Conservation (phyloP, 2,888 invertebrate species). For the Cephus runcator region DNA sequence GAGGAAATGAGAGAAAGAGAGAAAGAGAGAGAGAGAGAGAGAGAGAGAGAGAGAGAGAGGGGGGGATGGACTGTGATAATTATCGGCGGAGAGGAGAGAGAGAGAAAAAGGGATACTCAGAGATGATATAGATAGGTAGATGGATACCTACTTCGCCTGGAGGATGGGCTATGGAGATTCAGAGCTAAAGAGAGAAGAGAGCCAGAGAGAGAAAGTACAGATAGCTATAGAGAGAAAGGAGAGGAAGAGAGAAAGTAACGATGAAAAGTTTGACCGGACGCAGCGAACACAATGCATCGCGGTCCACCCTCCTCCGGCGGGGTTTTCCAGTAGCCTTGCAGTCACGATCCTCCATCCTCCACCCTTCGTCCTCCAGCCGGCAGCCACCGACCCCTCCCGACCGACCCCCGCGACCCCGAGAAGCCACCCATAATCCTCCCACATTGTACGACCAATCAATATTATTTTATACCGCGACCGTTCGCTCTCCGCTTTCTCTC, state of each 20-base stretch:
- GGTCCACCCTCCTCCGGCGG: constrained; percentile 38
- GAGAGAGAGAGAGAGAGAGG: constrained; percentile 30
- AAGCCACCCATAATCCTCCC: constrained; percentile 56
- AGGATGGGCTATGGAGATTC: too few species aligned
- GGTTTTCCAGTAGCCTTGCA: too few species aligned
- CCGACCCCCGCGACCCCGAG: constrained; percentile 33
- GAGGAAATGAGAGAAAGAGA: constrained; percentile 37
- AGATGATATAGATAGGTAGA: neutral
- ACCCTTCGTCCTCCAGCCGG: constrained; percentile 5
- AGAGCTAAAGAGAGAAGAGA: constrained; percentile 18
- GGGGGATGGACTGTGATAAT: constrained; percentile 56
- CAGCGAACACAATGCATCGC: constrained; percentile 56
- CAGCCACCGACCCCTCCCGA: constrained; percentile 14
- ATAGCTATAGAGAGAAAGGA: constrained; percentile 12
- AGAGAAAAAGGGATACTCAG: constrained; percentile 18
- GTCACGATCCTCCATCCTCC: constrained; percentile 19
- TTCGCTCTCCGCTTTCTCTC: neutral
- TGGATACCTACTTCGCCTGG: too few species aligned
- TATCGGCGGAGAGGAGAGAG: constrained; percentile 43
- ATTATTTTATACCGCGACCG: constrained; percentile 55
- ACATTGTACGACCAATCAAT: constrained; percentile 60
- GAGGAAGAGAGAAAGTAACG: constrained; percentile 32
- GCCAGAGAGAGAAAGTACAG: constrained; percentile 27
- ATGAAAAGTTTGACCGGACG: constrained; percentile 54
- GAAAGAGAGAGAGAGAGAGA: constrained; percentile 32